Base-by-base conservation (phyloP, 2,888 invertebrate species). In the Drosophila fungiperda region DNA sequence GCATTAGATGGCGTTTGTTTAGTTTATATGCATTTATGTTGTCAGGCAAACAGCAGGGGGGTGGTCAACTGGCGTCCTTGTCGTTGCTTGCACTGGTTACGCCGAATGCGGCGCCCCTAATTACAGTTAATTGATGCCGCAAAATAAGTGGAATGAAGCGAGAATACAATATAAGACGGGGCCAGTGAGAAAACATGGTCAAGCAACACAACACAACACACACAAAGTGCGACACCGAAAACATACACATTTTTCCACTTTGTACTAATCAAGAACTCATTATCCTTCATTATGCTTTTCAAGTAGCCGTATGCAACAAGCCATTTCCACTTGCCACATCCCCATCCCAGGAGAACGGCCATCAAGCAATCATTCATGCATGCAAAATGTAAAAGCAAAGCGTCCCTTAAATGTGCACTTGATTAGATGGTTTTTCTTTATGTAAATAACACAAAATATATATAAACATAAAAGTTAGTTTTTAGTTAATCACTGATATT, bases 231-330 rank as follows among this genome's bases (percentile, higher is more conserved):
- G 32, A 57, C 57, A 15, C 40, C 57, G 42, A 57, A 73, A 71
- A 83, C 83, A 82, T 83, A 82, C 82, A 82, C 83, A 83, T 83
- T 82, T 82, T 81, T 82, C 83, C 82, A 82, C 82, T 82, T 82
- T 83, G 83, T 80, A 83, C 82, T 83, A 83, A 83, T 82, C 82
- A 82, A 83, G 82, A 81, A 83, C 82, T 82, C 82, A 82, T 82
- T 82, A 82, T 78, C 82, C 78, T 81, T 81, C 81, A 81, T 81
- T 81, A 81, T 81, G 81, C 81, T 74, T 81, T 83, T 77, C 80
- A 68, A 82, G 80, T 65, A 65, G 79, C 76, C 68, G 80, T 57
- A 42, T 57, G 57, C 57, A 57, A 57, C 57, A 57, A 42, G 42
- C 40, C 42, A 57, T n/a, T 42, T 12, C 57, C 57, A 42, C 20